Evolutionary conservation across 2,113 vertebrate genomes (phyloP).

Genomic region (Sapayoa aenigma): DNA sequence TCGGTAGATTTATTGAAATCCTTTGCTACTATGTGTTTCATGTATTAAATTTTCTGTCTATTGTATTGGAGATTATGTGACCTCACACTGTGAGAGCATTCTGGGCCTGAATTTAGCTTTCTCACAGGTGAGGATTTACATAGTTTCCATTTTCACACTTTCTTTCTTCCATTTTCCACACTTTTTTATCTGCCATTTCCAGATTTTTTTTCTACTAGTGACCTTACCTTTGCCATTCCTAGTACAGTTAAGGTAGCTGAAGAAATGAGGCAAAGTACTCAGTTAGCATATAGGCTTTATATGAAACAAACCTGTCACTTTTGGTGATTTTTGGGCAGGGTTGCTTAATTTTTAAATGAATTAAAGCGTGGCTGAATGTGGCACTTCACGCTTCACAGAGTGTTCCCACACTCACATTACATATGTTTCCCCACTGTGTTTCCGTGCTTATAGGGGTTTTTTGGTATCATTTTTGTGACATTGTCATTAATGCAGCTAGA

Average conservation of each 20-base stretch:
- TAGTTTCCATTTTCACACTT: neutral
- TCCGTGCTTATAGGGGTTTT: neutral
- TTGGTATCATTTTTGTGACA: neutral
- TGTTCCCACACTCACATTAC: neutral
- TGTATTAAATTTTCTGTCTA: neutral
- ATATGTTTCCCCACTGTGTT: neutral
- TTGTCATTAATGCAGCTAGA: neutral
- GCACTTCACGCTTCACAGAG: rapidly evolving
- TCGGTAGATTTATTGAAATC: neutral
- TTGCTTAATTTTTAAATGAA: neutral
- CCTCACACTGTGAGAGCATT: neutral
- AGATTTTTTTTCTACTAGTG: neutral
- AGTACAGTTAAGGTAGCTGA: neutral
- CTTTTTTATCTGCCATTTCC: neutral
- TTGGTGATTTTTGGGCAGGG: neutral
- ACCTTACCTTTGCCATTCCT: neutral
- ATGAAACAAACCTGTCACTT: neutral
- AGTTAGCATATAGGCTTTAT: neutral
- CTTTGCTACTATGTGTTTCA: neutral
- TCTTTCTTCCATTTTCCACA: neutral
- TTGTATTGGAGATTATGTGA: neutral
- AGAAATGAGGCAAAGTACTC: neutral
- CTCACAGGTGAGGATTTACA: neutral
- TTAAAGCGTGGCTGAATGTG: neutral
- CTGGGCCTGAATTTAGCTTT: neutral